A percentile compares a stretch with the other conserved stretches of the same genome.
These are phyloP conservation scores for Parazoanthus darwini DNA, from an alignment of 92 coral and sea anemone species.

Conservation along the genomic window DNA sequence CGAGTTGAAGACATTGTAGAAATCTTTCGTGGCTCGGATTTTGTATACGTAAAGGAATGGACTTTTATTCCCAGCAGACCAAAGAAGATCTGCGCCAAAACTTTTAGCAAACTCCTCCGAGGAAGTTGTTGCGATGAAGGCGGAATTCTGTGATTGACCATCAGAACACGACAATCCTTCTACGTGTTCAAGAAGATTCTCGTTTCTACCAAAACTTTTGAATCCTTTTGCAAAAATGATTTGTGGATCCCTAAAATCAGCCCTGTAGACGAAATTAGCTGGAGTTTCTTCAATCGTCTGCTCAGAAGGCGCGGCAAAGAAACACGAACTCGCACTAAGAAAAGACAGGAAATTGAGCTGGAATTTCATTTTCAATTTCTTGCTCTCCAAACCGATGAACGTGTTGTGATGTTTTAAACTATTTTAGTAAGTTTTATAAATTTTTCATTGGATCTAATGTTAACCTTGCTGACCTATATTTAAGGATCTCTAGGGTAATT, in stretches of 20 bases:
- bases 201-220: not conserved
- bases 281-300: not conserved
- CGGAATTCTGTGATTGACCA: not conserved
- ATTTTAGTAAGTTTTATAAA: no score
- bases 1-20: conserved; percentile 12
- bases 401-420: not conserved
- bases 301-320: not conserved
- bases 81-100: conserved; percentile 3
- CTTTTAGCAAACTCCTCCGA: not conserved
- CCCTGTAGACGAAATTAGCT: conserved; percentile 6
- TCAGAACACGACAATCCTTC: not conserved
- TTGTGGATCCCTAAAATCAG: conserved; percentile 21
- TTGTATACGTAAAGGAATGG: not conserved
- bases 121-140: conserved; percentile 9
- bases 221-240: not conserved
- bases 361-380: not conserved
- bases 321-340: not conserved
- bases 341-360: not conserved
- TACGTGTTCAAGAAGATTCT: not conserved
- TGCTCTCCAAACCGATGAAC: not conserved
- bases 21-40: not conserved
- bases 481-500: no score
- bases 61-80: not conserved
- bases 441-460: no score
- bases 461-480: no score